phyloP scores from a whole-genome alignment of 2,797 vertebrate species.

The Hypotaenidia okinawae region DNA sequence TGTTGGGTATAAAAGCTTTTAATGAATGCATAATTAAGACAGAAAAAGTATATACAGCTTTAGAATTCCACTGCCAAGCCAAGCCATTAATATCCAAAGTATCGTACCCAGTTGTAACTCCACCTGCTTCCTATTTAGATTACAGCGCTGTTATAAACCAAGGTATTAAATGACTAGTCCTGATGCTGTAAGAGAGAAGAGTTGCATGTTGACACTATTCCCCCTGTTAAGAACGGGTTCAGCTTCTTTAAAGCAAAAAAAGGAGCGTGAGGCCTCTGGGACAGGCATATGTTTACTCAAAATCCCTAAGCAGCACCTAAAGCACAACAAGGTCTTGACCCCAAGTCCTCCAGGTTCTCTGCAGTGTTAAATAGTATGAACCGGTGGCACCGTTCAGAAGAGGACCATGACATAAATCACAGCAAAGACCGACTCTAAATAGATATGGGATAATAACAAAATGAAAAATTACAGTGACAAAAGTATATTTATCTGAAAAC shows the following conservation, averaged over 20 bases:
- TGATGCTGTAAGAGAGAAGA: constrained; percentile 9
- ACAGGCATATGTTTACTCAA: neutral
- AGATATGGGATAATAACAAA: neutral
- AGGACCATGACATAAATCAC: neutral
- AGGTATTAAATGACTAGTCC: constrained; percentile 51
- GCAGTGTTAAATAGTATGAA: neutral
- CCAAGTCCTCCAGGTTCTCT: neutral
- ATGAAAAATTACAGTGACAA: neutral
- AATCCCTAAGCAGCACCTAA: neutral
- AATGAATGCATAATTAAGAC: constrained; percentile 89
- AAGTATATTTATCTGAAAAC: neutral
- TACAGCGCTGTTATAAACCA: constrained; percentile 77
- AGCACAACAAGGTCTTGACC: neutral
- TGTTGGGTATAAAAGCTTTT: constrained; percentile 87
- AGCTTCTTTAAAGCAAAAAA: neutral
- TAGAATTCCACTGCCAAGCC: constrained; percentile 80
- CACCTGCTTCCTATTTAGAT: constrained; percentile 82
- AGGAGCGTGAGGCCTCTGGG: neutral
- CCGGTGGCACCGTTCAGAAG: neutral
- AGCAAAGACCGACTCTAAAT: neutral
- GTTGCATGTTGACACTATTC: neutral
- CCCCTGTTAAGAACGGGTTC: neutral
- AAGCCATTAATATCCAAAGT: constrained; percentile 82
- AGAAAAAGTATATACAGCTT: constrained; percentile 81
- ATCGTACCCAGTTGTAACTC: constrained; percentile 75